phyloP scores from a whole-genome alignment of 2,113 vertebrate genomes.

The Cromileptes altivelis region DNA sequence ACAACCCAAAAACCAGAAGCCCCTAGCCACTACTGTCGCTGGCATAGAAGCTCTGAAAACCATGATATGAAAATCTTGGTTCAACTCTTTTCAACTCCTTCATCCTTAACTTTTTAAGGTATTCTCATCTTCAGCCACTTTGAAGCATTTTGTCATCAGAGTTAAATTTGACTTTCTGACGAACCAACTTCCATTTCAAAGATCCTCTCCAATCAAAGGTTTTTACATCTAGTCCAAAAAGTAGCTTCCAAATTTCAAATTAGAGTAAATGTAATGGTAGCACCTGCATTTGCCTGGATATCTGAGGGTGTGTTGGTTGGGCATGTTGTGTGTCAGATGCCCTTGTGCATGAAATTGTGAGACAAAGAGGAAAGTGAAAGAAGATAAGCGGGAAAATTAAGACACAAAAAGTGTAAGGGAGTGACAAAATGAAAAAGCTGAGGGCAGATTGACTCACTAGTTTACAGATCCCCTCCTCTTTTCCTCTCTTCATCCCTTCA shows the following conservation, averaged over 20 bases:
- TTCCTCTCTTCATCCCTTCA: slow-evolving; percentile 11
- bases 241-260: background rate
- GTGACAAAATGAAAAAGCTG: background rate
- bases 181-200: too few relatives aligned
- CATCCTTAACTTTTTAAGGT: background rate
- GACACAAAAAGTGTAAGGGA: slow-evolving; percentile 14
- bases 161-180: background rate
- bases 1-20: too few relatives aligned
- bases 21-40: too few relatives aligned
- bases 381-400: slow-evolving; percentile 13
- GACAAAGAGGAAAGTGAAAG: background rate
- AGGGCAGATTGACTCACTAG: slow-evolving; percentile 8
- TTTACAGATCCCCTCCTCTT: background rate
- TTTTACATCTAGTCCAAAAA: background rate
- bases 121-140: background rate
- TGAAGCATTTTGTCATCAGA: background rate
- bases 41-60: too few relatives aligned
- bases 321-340: background rate
- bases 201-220: too few relatives aligned
- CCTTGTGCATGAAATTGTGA: background rate
- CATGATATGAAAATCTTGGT: background rate
- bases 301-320: background rate
- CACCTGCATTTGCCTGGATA: background rate
- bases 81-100: background rate
- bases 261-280: background rate